Conservation (phyloP, 35 echinoderm and acorn worm genomes). For the Heliocidaris tuberculata region DNA sequence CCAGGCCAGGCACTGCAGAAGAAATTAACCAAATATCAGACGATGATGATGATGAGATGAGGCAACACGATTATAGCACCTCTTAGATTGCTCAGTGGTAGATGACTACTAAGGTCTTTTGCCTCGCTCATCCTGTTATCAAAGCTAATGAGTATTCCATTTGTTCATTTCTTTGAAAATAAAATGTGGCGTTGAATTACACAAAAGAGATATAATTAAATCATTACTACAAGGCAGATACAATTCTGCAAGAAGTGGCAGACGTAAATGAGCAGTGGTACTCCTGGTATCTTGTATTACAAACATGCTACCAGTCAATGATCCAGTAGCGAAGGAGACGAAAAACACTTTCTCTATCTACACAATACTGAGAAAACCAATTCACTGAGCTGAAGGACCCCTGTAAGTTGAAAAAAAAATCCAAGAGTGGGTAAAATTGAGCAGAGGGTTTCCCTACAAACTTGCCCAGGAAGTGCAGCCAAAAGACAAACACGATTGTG, state of each 20-base stretch:
- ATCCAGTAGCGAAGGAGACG: not conserved
- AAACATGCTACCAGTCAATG: not conserved
- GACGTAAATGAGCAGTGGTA: not conserved
- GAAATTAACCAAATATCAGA: not conserved
- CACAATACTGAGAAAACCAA: not conserved
- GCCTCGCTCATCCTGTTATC: not conserved
- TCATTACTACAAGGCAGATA: not conserved
- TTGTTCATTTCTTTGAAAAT: not conserved
- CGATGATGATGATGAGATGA: not conserved
- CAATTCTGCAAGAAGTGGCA: too few species aligned
- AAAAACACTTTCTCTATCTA: slow-evolving; percentile 18
- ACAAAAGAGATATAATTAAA: not conserved
- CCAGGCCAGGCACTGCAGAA: not conserved
- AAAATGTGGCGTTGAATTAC: not conserved
- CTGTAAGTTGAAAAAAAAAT: not conserved
- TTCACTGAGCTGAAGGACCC: not conserved
- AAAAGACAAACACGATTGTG: slow-evolving; percentile 28
- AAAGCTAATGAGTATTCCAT: not conserved
- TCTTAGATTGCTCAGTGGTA: not conserved
- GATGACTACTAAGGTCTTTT: not conserved
- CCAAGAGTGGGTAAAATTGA: not conserved
- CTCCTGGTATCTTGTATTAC: not conserved
- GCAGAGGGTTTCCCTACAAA: not conserved
- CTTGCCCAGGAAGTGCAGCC: slow-evolving; percentile 23
- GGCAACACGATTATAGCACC: not conserved